Evolutionary conservation across 2,888 invertebrate species (phyloP).

Genomic region (Sisyra nigra): DNA sequence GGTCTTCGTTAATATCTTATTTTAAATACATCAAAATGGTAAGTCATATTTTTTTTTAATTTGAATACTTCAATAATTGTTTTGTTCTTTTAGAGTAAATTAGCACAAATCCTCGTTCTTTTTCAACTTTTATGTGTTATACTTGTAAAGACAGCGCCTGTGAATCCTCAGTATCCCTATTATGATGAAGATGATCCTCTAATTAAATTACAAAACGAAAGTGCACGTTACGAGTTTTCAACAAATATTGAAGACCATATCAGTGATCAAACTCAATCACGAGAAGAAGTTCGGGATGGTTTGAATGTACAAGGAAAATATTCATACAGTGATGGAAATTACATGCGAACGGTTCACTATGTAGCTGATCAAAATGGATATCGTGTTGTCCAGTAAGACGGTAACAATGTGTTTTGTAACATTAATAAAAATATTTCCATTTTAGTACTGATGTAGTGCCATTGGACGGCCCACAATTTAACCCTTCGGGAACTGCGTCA

Average conservation of each 20-base stretch:
- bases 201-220: constrained; percentile 2
- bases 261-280: constrained; percentile 26
- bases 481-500: constrained; percentile 27
- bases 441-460: constrained; percentile 27
- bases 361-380: constrained; percentile 44
- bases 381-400: constrained; percentile 33
- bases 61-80: no score
- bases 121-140: no score
- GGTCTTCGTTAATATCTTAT: no score
- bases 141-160: no score
- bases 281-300: constrained; percentile 29
- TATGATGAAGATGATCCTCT: background rate
- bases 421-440: constrained; percentile 1
- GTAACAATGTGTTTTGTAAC: background rate
- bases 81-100: no score
- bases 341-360: constrained; percentile 35
- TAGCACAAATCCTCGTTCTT: no score
- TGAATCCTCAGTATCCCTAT: background rate
- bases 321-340: constrained; percentile 42
- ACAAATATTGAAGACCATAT: constrained; percentile 30
- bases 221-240: constrained; percentile 26
- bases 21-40: no score
- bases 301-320: constrained; percentile 33
- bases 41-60: no score
- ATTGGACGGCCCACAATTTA: constrained; percentile 28